These are phyloP conservation scores for Troglohyphantes excavatus DNA, from an alignment of 2,888 invertebrate species.

Conservation along the genomic window DNA sequence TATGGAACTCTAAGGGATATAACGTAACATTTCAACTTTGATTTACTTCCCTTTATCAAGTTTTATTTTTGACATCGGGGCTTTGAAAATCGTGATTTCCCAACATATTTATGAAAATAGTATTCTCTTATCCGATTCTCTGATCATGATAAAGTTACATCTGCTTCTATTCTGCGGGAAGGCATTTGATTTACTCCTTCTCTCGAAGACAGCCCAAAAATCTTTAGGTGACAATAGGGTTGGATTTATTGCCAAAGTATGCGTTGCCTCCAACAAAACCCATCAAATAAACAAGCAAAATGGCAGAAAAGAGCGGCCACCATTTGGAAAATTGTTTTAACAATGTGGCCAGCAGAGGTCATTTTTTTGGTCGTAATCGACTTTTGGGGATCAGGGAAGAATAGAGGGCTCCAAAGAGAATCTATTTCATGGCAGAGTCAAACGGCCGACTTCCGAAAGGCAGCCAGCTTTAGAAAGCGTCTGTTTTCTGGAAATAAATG, in stretches of 20 bases:
- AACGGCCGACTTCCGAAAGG: slow-evolving; percentile 47
- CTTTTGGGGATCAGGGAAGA: slow-evolving; percentile 57
- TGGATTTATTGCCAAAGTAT: slow-evolving; percentile 63
- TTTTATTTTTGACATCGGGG: no score
- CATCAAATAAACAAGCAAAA: slow-evolving; percentile 17
- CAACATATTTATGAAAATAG: not conserved
- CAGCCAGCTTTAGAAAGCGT: slow-evolving; percentile 53
- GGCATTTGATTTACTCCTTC: slow-evolving; percentile 2
- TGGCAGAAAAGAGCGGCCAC: slow-evolving; percentile 1
- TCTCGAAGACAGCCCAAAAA: slow-evolving; percentile 11
- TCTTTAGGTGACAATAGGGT: slow-evolving; percentile 42
- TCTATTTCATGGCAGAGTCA: slow-evolving; percentile 66
- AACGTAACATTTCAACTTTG: no score
- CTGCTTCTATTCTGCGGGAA: not conserved
- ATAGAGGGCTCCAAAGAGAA: slow-evolving; percentile 41
- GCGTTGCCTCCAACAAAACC: slow-evolving; percentile 27
- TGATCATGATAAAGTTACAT: slow-evolving; percentile 3
- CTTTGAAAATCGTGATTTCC: no score
- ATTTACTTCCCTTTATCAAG: no score
- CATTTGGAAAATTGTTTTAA: slow-evolving; percentile 70
- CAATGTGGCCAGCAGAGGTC: slow-evolving; percentile 30
- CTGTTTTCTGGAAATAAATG: slow-evolving; percentile 70
- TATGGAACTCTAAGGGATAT: no score
- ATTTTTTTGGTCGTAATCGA: slow-evolving; percentile 59
- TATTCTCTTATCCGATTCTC: not conserved